Base-by-base conservation (phyloP, 2,113 vertebrate species). In the Cacatua alba region DNA sequence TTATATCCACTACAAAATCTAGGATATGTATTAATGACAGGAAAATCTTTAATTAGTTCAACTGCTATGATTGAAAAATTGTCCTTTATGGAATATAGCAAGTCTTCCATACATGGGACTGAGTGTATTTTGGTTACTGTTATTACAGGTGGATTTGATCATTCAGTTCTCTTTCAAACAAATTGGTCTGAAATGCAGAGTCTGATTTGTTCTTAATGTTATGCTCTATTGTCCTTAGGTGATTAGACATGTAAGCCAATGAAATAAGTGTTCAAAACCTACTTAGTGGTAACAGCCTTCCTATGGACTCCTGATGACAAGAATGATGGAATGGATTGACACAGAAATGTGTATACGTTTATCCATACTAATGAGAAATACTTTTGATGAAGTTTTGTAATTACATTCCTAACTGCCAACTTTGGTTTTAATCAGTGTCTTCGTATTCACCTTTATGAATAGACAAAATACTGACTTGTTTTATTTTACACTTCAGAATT, bases 201-300 rank as follows among this genome's bases (percentile, higher is more conserved):
- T 63, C 55, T 70, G 23, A 11, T 63, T 49, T 51, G 19, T 81
- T 75, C 21, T 37, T 78, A 23, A 20, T 43, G 39, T 49, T 90
- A 31, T 0, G 0, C 33, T 71, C 20, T 25, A 1, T 20, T 79
- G 65, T 72, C 62, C 29, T 37, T 43, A 11, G 8, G 33, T 2
- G 3, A 2, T 82, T 23, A 60, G 67, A 44, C 9, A 9, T 39
- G 29, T 75, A 43, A 87, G 43, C 15, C 82, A 81, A 31, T 51
- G 21, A 68, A 81, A 13, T 46, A 43, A 26, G 6, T 51, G 52
- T 76, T 44, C 41, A 80, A 82, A 88, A n/a, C 17, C 39, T 41
- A 4, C 21, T 35, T 71, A 29, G 12, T 48, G 12, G 33, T 90
- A 57, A n/a, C 11, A 19, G 37, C 43, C 15, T 82, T 80, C 44